A percentile compares a stretch with the other conserved stretches of the same genome.
These are phyloP conservation scores for Agonopterix arenella DNA, from an alignment of 2,888 invertebrate genomes.

Conservation along the genomic window DNA sequence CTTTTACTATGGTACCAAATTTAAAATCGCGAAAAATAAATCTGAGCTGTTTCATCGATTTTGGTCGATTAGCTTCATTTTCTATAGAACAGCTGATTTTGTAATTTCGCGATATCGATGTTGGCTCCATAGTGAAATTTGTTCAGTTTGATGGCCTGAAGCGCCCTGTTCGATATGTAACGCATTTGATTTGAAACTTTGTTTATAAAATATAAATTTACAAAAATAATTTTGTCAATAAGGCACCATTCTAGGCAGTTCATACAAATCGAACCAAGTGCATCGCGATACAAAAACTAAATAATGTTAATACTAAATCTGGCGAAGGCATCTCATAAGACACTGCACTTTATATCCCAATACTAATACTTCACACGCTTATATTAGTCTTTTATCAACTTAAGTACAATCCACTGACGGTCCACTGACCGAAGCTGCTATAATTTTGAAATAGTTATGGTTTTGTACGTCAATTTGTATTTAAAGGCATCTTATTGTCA, in stretches of 20 bases:
- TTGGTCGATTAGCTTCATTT: too few species aligned
- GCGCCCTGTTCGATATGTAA: too few species aligned
- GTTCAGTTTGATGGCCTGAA: too few species aligned
- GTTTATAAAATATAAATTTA: too few species aligned
- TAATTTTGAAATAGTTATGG: slow-evolving; percentile 10
- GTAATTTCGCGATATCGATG: background rate
- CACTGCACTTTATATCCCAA: slow-evolving; percentile 34
- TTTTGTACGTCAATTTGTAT: slow-evolving; percentile 29
- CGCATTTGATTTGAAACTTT: too few species aligned
- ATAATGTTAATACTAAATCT: slow-evolving; percentile 54
- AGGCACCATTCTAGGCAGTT: background rate
- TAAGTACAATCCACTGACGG: slow-evolving; percentile 53
- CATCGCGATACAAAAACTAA: slow-evolving; percentile 31
- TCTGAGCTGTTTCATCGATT: too few species aligned
- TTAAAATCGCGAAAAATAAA: too few species aligned
- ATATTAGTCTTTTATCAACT: slow-evolving; percentile 52
- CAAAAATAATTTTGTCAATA: background rate
- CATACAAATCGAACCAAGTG: slow-evolving; percentile 26
- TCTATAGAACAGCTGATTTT: too few species aligned
- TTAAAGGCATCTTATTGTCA: slow-evolving; percentile 54
- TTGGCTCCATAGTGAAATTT: background rate
- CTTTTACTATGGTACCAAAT: too few species aligned
- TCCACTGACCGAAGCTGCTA: slow-evolving; percentile 14
- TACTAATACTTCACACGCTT: slow-evolving; percentile 49
- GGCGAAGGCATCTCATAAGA: slow-evolving; percentile 53